These are phyloP conservation scores for Lymantria monacha DNA, from an alignment of 2,888 invertebrate species.

Conservation along the genomic window DNA sequence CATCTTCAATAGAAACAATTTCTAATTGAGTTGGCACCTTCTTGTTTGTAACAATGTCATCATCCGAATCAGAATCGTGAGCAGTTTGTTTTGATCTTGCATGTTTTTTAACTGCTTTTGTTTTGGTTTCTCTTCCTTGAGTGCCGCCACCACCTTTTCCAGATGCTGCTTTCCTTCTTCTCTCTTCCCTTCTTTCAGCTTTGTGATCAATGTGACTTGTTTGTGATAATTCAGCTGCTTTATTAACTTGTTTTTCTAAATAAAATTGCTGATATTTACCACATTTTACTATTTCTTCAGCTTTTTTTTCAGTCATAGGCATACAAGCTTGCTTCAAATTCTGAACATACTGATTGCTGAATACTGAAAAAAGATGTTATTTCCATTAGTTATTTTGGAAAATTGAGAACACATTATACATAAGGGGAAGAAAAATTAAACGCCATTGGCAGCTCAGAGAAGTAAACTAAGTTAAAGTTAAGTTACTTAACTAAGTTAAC, in stretches of 20 bases:
- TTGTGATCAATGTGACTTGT: conserved; percentile 72
- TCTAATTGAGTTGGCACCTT: conserved; percentile 77
- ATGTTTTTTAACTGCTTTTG: conserved; percentile 95
- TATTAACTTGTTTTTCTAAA: conserved; percentile 85
- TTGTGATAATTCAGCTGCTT: conserved; percentile 58
- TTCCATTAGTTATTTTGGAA: neutral
- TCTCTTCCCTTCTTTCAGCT: conserved; percentile 91
- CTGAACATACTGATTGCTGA: conserved; percentile 86
- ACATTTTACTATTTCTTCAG: conserved; percentile 85
- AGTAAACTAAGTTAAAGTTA: too few relatives aligned
- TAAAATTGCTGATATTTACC: conserved; percentile 89
- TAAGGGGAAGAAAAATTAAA: too few relatives aligned
- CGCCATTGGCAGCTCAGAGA: too few relatives aligned
- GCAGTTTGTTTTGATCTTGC: conserved; percentile 80
- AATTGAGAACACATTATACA: neutral
- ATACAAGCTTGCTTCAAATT: conserved; percentile 86
- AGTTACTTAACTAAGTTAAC: too few relatives aligned
- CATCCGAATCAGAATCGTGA: conserved; percentile 87
- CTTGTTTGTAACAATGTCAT: conserved; percentile 65
- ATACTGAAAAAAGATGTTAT: conserved; percentile 70
- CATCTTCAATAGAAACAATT: conserved; percentile 85
- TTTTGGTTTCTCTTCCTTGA: conserved; percentile 97
- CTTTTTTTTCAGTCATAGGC: conserved; percentile 84
- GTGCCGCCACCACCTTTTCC: conserved; percentile 96
- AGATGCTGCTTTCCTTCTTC: conserved; percentile 92